These are phyloP conservation scores for Serripes groenlandicus DNA, from an alignment of 2,888 invertebrate species.

Conservation along the genomic window DNA sequence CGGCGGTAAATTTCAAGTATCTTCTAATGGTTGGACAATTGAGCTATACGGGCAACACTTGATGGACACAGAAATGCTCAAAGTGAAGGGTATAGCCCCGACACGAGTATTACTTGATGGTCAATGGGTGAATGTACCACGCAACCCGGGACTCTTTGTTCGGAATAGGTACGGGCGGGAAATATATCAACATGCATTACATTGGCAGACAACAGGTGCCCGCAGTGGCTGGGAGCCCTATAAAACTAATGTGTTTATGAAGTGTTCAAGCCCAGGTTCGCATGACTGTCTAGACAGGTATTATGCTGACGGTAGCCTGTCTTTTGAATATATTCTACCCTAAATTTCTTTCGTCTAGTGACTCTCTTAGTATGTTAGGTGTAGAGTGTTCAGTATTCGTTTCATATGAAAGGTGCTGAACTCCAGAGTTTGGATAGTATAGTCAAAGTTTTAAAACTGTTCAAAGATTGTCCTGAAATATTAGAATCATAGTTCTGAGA, in stretches of 20 bases:
- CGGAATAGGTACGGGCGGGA: constrained; percentile 82
- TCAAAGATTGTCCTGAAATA: too few relatives aligned
- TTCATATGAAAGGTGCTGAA: too few relatives aligned
- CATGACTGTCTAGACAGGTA: constrained; percentile 82
- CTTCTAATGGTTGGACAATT: constrained; percentile 70
- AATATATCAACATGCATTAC: constrained; percentile 80
- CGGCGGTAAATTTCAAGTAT: constrained; percentile 72
- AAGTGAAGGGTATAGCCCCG: constrained; percentile 60
- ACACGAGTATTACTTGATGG: constrained; percentile 78
- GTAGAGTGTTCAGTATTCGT: too few relatives aligned
- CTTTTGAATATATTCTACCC: constrained; percentile 66
- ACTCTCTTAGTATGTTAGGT: too few relatives aligned
- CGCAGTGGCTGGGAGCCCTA: constrained; percentile 77
- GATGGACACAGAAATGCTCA: constrained; percentile 73
- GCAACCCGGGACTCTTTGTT: constrained; percentile 82
- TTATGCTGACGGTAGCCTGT: constrained; percentile 81
- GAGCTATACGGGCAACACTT: constrained; percentile 81
- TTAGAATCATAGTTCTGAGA: too few relatives aligned
- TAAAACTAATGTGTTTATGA: constrained; percentile 74
- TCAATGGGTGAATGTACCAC: constrained; percentile 78
- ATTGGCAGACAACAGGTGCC: constrained; percentile 74
- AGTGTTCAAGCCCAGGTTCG: too few relatives aligned
- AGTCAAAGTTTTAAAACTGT: too few relatives aligned
- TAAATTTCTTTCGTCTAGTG: too few relatives aligned
- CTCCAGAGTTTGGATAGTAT: too few relatives aligned